Percentiles rank a stretch among this genome's conserved stretches.
Evolutionary conservation across 2,888 invertebrate genomes (phyloP).

Genomic region (Oscheius sp.): DNA sequence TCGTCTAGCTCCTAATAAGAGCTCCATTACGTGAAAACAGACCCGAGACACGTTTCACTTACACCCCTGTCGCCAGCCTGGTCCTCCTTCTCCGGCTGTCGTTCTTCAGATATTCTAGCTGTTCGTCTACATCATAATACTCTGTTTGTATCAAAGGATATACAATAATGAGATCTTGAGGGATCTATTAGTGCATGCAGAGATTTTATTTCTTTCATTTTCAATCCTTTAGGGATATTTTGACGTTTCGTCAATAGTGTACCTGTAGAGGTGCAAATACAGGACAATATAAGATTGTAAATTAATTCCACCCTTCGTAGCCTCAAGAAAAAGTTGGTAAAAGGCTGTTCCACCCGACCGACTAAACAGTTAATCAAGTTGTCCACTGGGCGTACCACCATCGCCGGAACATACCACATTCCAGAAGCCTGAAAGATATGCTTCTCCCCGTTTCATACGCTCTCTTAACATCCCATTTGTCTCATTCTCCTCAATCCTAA

Average conservation of each 20-base stretch:
- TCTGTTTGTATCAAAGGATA: neutral
- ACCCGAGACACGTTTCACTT: constrained; percentile 21
- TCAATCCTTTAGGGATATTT: too few relatives aligned
- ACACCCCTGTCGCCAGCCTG: neutral
- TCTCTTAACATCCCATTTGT: neutral
- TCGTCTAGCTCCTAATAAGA: constrained; percentile 22
- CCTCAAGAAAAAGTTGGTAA: too few relatives aligned
- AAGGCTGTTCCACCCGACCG: neutral
- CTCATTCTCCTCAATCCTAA: constrained; percentile 1
- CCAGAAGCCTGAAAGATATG: neutral
- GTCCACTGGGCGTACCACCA: constrained; percentile 11
- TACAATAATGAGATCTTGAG: too few relatives aligned
- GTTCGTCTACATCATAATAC: neutral
- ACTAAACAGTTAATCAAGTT: constrained; percentile 23
- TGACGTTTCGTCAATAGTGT: too few relatives aligned
- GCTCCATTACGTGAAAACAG: constrained; percentile 31
- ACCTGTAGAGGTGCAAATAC: too few relatives aligned
- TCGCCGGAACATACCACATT: constrained; percentile 5
- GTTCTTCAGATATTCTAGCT: neutral
- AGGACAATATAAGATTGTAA: too few relatives aligned
- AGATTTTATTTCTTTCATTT: too few relatives aligned
- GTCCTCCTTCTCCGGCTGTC: too few relatives aligned
- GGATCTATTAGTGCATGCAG: too few relatives aligned
- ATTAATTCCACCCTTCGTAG: too few relatives aligned
- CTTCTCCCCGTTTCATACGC: neutral